Evolutionary conservation across 2,797 vertebrate species (phyloP).

Genomic region (Labroides dimidiatus): DNA sequence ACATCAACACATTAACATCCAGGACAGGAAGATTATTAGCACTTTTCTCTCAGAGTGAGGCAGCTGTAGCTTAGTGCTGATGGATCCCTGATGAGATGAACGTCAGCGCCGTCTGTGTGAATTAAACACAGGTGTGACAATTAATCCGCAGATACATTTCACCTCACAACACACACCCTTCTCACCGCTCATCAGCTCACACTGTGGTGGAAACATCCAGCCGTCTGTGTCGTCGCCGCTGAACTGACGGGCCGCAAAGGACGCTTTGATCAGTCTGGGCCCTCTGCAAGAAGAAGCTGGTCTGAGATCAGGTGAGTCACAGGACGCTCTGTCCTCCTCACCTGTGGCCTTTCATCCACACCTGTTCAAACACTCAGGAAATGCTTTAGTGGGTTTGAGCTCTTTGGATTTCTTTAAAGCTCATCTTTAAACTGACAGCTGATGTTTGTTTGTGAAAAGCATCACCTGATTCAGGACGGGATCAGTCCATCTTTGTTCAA

Average conservation of each 20-base stretch:
- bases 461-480: too few species aligned
- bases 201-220: slow-evolving; percentile 56
- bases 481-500: too few species aligned
- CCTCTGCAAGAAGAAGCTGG: slow-evolving; percentile 69
- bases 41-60: slow-evolving; percentile 29
- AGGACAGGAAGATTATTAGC: slow-evolving; percentile 71
- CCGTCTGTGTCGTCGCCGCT: too few species aligned
- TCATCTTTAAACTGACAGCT: background rate
- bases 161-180: slow-evolving; percentile 62
- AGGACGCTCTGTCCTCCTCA: slow-evolving; percentile 69
- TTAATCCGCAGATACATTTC: slow-evolving; percentile 78
- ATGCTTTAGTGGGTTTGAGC: slow-evolving; percentile 26
- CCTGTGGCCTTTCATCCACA: slow-evolving; percentile 81
- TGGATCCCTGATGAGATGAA: slow-evolving; percentile 74
- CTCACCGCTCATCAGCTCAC: slow-evolving; percentile 65
- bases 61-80: slow-evolving; percentile 79
- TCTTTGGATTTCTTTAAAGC: slow-evolving; percentile 24
- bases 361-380: slow-evolving; percentile 81
- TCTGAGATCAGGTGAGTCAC: slow-evolving; percentile 75
- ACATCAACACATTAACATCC: slow-evolving; percentile 71
- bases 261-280: slow-evolving; percentile 81
- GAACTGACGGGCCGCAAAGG: slow-evolving; percentile 27
- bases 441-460: background rate
- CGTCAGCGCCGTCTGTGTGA: slow-evolving; percentile 63
- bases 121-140: slow-evolving; percentile 85